Conservation (phyloP, 2,888 invertebrate genomes). For the Dicranocentrus wangi region DNA sequence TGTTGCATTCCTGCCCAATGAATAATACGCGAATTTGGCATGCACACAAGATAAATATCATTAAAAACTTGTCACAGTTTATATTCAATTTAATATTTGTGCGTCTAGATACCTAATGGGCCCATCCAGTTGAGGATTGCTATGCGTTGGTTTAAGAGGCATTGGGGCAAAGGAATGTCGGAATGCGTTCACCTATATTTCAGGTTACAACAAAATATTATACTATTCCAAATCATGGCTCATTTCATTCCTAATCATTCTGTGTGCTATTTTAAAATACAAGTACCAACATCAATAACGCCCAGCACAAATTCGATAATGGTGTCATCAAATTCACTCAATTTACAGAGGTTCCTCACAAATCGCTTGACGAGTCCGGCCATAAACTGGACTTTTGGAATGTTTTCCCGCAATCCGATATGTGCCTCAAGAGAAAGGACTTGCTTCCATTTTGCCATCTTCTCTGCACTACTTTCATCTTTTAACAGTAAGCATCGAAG, state of each 20-base stretch:
- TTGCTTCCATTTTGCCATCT: conserved; percentile 60
- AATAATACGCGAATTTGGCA: too few species aligned
- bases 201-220: too few species aligned
- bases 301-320: conserved; percentile 63
- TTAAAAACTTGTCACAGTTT: too few species aligned
- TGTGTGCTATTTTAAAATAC: too few species aligned
- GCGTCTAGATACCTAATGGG: conserved; percentile 18
- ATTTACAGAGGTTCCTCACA: conserved; percentile 48
- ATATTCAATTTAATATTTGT: too few species aligned
- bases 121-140: neutral
- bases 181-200: too few species aligned
- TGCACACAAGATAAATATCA: too few species aligned
- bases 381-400: conserved; percentile 60
- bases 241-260: too few species aligned
- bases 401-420: conserved; percentile 49
- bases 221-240: too few species aligned
- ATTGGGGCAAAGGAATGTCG: conserved; percentile 58
- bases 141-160: conserved; percentile 34
- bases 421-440: conserved; percentile 63
- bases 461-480: conserved; percentile 34
- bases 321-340: conserved; percentile 48
- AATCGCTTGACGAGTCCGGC: conserved; percentile 56
- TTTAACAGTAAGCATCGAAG: conserved; percentile 63
- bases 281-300: conserved; percentile 65
- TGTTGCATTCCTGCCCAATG: conserved; percentile 66